Base-by-base conservation (phyloP, 2,797 vertebrate genomes). In the Varecia variegata region DNA sequence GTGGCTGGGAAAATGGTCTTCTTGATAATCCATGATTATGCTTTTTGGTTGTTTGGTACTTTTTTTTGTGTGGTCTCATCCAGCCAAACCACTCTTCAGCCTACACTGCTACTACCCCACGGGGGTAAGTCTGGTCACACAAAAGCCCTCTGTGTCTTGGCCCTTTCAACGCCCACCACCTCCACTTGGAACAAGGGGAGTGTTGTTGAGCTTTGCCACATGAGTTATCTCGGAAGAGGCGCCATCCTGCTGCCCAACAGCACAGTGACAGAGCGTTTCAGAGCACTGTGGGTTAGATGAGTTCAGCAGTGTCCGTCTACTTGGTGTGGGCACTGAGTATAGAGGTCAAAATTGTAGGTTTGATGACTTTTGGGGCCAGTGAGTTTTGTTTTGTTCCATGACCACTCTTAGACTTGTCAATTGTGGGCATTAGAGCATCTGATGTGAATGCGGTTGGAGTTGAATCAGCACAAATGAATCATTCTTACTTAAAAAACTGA, bases 1-100 rank as follows among this genome's bases (percentile, higher is more conserved):
- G 1, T 15, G 62, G n/a, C 71, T 15, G 23, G 81, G 82, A 71
- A 87, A 94, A 90, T 23, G 35, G 54, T 43, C 40, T 85, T 88
- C 76, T 60, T 54, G 47, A 71, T 45, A 67, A 84, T 40, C 38
- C 45, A 10, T 27, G 83, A 60, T 40, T 35, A n/a, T 35, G 27
- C 21, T 45, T 93, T 79, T 67, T 60, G 58, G 68, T 43, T 81
- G 30, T 45, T 96, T 40, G 50, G n/a, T 15, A 13, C 14, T 32
- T 47, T 43, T 11, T 0, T 6, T 13, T n/a, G n/a, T 45, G 23
- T 38, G 13, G 35, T 18, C 38, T 80, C 58, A 30, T 6, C 13
- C 68, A 74, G 43, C 32, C 38, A 73, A 84, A 67, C 32, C 15
- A 7, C 25, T 60, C 40, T 92, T 77, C 10, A 32, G n/a, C 45